A percentile compares a stretch with the other conserved stretches of the same genome.
phyloP scores from a whole-genome alignment of 2,113 vertebrate genomes.

The Ceyx cyanopectus region DNA sequence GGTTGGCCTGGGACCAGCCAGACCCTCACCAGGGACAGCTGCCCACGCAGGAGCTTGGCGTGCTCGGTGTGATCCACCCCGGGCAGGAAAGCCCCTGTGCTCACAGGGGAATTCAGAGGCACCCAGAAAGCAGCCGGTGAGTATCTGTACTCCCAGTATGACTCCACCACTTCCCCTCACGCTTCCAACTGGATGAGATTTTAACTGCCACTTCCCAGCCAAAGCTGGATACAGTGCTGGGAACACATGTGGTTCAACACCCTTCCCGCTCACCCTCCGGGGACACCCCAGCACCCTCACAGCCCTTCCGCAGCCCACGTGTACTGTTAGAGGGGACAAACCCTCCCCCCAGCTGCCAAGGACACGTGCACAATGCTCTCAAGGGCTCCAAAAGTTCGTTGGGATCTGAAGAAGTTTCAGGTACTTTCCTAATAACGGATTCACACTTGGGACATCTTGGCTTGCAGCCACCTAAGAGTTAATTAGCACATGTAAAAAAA shows the following conservation, averaged over 20 bases:
- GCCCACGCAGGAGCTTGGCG: not conserved
- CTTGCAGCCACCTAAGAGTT: not conserved
- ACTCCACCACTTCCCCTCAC: not conserved
- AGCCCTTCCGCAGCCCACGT: not conserved
- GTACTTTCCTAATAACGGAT: constrained; percentile 19
- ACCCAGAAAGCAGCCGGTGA: not conserved
- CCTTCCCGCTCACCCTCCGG: rapidly evolving
- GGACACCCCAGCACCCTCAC: not conserved
- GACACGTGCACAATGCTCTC: rapidly evolving
- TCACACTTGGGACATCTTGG: not conserved
- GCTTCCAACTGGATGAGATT: not conserved
- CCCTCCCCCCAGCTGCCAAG: not conserved
- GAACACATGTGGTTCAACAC: rapidly evolving
- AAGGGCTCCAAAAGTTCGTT: not conserved
- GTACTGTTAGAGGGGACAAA: not conserved
- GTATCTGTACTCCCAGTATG: not conserved
- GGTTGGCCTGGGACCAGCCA: rapidly evolving
- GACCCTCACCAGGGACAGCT: not conserved
- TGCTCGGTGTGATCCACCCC: not conserved
- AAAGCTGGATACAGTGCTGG: not conserved
- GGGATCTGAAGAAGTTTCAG: not conserved
- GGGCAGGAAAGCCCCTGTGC: constrained; percentile 22
- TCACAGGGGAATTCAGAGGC: not conserved
- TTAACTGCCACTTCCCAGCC: not conserved
- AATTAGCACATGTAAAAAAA: not conserved